Percentiles rank a stretch among this genome's conserved stretches.
Evolutionary conservation across 2,113 vertebrate genomes (phyloP).

Genomic region (Otus sunia): DNA sequence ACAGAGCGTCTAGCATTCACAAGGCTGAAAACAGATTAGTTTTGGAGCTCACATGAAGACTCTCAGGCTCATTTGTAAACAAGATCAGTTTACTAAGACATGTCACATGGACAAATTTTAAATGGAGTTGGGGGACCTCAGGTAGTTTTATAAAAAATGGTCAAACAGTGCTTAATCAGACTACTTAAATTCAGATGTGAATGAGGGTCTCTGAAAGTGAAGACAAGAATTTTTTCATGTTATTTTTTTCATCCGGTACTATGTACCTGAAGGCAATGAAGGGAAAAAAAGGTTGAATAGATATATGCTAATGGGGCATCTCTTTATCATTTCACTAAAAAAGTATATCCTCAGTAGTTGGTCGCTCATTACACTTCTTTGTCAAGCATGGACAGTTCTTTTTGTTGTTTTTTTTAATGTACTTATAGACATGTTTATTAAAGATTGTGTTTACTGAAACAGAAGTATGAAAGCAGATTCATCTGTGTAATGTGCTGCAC

Average conservation of each 20-base stretch:
- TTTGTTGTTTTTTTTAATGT: not conserved
- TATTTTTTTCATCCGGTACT: not conserved
- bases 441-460: not conserved
- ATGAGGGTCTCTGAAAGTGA: not conserved
- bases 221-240: not conserved
- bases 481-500: not conserved
- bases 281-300: not conserved
- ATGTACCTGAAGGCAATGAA: not conserved
- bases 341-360: not conserved
- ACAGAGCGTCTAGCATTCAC: not conserved
- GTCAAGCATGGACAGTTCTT: not conserved
- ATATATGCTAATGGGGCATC: not conserved
- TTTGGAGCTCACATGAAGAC: not conserved
- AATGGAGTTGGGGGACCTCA: not conserved
- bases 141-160: not conserved
- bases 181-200: not conserved
- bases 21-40: not conserved
- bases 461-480: not conserved
- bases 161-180: not conserved
- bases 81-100: not conserved
- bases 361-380: not conserved
- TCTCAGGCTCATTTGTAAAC: not conserved
- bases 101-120: not conserved
- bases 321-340: not conserved
- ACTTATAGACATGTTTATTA: not conserved